phyloP scores from a whole-genome alignment of 2,113 vertebrate genomes.

The Chaetodon auriga region DNA sequence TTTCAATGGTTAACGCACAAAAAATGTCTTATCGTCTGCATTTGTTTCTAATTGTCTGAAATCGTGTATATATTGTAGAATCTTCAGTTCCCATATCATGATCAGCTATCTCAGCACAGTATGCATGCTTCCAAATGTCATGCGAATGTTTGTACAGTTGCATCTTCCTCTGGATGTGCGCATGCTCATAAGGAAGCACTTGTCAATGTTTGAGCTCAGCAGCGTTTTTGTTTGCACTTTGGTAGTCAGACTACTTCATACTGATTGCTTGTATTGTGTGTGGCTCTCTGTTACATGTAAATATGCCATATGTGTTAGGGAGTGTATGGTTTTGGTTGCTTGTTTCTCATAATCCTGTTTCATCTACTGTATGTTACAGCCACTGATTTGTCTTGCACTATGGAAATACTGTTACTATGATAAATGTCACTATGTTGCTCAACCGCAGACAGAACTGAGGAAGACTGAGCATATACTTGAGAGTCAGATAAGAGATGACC shows the following conservation, averaged over 20 bases:
- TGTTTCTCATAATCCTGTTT: neutral
- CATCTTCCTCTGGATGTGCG: constrained; percentile 12
- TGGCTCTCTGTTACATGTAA: constrained; percentile 22
- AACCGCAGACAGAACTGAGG: constrained; percentile 20
- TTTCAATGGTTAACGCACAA: constrained; percentile 44
- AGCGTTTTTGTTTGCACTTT: constrained; percentile 48
- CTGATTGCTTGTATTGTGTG: constrained; percentile 14
- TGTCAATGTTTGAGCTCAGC: constrained; percentile 38
- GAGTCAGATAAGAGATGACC: constrained; percentile 15
- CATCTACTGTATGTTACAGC: neutral
- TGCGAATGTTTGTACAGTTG: constrained; percentile 34
- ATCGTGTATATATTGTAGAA: constrained; percentile 43
- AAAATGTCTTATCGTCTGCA: constrained; percentile 4
- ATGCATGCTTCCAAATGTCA: constrained; percentile 16
- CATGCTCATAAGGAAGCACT: constrained; percentile 39
- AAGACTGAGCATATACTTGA: neutral
- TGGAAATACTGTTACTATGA: neutral
- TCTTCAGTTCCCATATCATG: constrained; percentile 3
- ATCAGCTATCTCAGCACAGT: neutral
- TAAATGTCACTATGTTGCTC: constrained; percentile 20
- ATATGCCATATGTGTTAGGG: constrained; percentile 18
- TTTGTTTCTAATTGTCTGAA: constrained; percentile 41
- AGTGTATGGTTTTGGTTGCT: neutral
- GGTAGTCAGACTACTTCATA: neutral
- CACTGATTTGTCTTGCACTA: constrained; percentile 31